Conservation (phyloP, 2,888 invertebrate genomes). For the Nephrotoma flavescens region DNA sequence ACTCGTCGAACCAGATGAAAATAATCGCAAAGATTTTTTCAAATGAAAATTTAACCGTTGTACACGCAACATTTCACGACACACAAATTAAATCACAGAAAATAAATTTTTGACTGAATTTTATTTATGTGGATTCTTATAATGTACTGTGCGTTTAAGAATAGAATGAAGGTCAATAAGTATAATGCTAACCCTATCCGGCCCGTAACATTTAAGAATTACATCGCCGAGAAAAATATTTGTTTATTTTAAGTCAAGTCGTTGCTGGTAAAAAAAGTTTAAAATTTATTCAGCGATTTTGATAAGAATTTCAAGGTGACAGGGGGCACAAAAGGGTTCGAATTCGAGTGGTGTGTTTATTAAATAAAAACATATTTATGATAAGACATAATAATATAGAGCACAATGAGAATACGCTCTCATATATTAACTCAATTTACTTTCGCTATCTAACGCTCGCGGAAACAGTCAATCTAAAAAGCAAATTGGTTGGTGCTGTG, state of each 20-base stretch:
- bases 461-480: neutral
- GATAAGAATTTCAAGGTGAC: neutral
- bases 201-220: neutral
- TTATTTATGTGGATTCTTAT: neutral
- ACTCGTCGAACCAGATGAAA: neutral
- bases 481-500: neutral
- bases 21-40: neutral
- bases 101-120: neutral
- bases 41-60: neutral
- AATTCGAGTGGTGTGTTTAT: neutral
- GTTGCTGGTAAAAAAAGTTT: neutral
- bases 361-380: neutral
- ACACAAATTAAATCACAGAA: neutral
- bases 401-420: neutral
- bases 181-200: neutral
- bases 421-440: neutral
- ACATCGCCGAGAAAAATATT: neutral
- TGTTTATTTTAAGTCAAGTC: neutral
- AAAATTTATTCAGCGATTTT: neutral
- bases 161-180: neutral
- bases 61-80: neutral
- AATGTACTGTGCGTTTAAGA: neutral
- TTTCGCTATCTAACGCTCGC: neutral
- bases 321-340: neutral
- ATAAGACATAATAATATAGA: neutral